These are phyloP conservation scores for Hypena proboscidalis DNA, from an alignment of 2,888 invertebrate genomes.

Conservation along the genomic window DNA sequence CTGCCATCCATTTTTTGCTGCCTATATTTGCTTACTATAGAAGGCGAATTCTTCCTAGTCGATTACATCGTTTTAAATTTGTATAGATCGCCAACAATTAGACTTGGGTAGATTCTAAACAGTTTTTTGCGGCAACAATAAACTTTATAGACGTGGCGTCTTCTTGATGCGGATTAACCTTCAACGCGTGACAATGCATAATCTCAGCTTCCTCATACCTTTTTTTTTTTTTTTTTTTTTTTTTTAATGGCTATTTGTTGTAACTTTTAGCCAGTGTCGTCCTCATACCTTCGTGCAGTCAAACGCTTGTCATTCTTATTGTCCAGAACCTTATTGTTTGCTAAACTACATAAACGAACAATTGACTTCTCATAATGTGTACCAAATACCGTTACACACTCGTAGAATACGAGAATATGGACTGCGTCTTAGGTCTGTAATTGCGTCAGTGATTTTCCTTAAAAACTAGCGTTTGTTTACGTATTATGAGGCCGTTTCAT, in stretches of 20 bases:
- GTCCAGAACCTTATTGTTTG: conserved; percentile 1
- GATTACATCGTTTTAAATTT: too few relatives aligned
- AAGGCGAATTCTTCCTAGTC: too few relatives aligned
- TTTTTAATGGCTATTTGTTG: too few relatives aligned
- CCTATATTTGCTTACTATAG: too few relatives aligned
- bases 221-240: too few relatives aligned
- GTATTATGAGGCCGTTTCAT: too few relatives aligned
- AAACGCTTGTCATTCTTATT: conserved; percentile 17
- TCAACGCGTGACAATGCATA: conserved; percentile 22
- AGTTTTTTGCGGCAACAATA: conserved; percentile 22
- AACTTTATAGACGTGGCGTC: conserved; percentile 22
- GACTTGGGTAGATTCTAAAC: too few relatives aligned
- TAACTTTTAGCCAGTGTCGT: too few relatives aligned
- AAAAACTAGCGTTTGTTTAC: too few relatives aligned
- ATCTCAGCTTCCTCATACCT: conserved; percentile 35
- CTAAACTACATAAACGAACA: not conserved
- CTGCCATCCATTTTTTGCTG: too few relatives aligned
- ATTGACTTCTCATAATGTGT: not conserved
- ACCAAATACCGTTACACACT: not conserved
- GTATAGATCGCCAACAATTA: too few relatives aligned
- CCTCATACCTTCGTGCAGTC: conserved; percentile 27
- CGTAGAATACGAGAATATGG: not conserved
- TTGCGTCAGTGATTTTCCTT: not conserved
- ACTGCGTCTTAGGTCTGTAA: too few relatives aligned
- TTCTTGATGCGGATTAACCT: conserved; percentile 35